Conservation (phyloP, 1,140 invertebrate species). For the Drosophila sechellia region DNA sequence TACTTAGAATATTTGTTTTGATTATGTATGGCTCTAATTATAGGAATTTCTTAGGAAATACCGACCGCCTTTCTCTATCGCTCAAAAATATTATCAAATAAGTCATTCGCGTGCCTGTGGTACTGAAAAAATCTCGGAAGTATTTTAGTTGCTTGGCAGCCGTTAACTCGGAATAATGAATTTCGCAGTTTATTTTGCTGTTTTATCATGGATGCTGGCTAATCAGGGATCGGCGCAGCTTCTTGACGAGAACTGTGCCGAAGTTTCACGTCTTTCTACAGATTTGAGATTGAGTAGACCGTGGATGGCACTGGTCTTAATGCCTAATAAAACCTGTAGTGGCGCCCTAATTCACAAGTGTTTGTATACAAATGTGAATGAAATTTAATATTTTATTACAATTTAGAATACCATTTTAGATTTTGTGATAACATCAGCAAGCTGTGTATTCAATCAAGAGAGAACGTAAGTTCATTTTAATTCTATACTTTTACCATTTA, state of each 20-base stretch:
- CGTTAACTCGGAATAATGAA: neutral
- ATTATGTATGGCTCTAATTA: too few species aligned
- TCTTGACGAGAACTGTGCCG: neutral
- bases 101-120: neutral
- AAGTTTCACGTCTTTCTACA: neutral
- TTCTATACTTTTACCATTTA: neutral
- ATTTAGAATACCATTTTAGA: neutral
- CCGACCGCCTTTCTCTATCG: neutral
- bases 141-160: neutral
- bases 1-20: too few species aligned
- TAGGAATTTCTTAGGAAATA: too few species aligned
- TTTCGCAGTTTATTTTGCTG: neutral
- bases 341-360: conserved; percentile 8
- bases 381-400: neutral
- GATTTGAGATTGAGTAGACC: neutral
- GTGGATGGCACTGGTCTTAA: conserved; percentile 6
- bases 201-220: neutral
- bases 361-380: neutral
- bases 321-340: neutral
- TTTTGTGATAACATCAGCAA: conserved; percentile 18
- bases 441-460: neutral
- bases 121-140: neutral
- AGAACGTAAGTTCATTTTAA: neutral
- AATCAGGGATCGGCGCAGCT: neutral
- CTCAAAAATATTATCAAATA: neutral